phyloP scores from a whole-genome alignment of 2,888 invertebrate species.

The Boloria euphrosyne region DNA sequence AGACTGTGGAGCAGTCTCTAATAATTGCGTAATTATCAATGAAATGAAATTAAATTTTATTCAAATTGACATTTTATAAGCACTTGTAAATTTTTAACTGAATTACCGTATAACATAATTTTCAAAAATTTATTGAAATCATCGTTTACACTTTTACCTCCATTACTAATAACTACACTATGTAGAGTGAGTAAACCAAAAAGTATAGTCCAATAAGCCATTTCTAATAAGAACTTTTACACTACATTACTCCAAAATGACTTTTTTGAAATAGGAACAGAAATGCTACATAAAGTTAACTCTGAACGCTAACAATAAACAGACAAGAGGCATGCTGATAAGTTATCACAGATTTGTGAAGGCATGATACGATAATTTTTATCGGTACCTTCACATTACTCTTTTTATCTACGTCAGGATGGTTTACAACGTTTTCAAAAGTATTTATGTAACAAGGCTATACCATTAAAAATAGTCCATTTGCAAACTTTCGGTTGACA shows the following conservation, averaged over 20 bases:
- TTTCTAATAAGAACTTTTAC: conserved; percentile 38
- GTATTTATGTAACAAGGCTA: conserved; percentile 18
- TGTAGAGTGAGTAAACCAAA: conserved; percentile 53
- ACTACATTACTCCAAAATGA: conserved; percentile 26
- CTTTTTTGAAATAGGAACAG: conserved; percentile 6
- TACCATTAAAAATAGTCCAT: background rate
- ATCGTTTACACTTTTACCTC: conserved; percentile 19
- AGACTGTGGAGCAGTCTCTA: no score
- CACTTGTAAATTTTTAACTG: no score
- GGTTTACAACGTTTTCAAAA: conserved; percentile 22
- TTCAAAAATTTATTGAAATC: no score
- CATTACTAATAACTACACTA: conserved; percentile 50
- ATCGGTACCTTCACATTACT: conserved; percentile 35
- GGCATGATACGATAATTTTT: conserved; percentile 44
- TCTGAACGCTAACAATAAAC: conserved; percentile 33
- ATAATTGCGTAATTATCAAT: no score
- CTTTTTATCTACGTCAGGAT: conserved; percentile 26
- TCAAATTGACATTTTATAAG: no score
- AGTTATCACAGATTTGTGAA: conserved; percentile 65
- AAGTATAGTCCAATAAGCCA: conserved; percentile 53
- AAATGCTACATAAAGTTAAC: conserved; percentile 21
- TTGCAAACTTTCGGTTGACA: background rate
- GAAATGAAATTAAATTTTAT: no score
- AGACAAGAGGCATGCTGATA: conserved; percentile 57
- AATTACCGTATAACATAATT: no score